A percentile compares a stretch with the other conserved stretches of the same genome.
These are phyloP conservation scores for Lerema accius DNA, from an alignment of 1,140 invertebrate genomes.

Conservation along the genomic window DNA sequence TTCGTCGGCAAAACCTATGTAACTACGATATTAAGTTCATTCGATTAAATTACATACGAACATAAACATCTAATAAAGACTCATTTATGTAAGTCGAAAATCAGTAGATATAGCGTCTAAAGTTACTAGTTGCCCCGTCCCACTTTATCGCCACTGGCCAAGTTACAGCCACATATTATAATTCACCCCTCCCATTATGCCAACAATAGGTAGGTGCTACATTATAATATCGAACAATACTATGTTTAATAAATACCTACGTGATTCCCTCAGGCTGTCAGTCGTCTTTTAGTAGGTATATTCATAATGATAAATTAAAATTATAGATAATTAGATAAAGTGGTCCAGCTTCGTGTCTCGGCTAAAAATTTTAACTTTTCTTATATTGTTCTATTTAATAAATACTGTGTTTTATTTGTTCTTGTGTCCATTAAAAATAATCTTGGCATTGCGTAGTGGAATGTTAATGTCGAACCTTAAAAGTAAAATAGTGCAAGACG, in stretches of 20 bases:
- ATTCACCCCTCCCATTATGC: too few relatives aligned
- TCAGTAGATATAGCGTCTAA: slow-evolving; percentile 15
- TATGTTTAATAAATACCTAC: background rate
- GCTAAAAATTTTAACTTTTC: background rate
- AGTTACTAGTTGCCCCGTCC: slow-evolving; percentile 17
- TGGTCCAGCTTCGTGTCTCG: background rate
- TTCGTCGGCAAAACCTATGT: slow-evolving; percentile 67
- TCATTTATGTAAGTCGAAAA: slow-evolving; percentile 28
- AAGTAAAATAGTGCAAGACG: slow-evolving; percentile 5
- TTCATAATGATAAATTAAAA: background rate
- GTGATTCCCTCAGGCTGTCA: background rate
- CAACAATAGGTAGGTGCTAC: too few relatives aligned
- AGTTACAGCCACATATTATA: background rate
- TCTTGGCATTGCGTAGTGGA: background rate
- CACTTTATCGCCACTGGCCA: slow-evolving; percentile 9
- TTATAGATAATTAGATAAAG: background rate
- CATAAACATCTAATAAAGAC: slow-evolving; percentile 39
- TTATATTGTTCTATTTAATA: slow-evolving; percentile 2
- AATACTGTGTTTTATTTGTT: background rate
- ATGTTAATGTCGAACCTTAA: slow-evolving; percentile 5
- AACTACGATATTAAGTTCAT: slow-evolving; percentile 44
- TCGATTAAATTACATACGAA: slow-evolving; percentile 38
- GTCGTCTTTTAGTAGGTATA: background rate
- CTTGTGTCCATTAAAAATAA: slow-evolving; percentile 3
- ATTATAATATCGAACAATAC: background rate